Percentiles rank a stretch among this genome's conserved stretches.
Evolutionary conservation across 1,140 invertebrate genomes (phyloP).

Genomic region (Dendrolimus punctatus): DNA sequence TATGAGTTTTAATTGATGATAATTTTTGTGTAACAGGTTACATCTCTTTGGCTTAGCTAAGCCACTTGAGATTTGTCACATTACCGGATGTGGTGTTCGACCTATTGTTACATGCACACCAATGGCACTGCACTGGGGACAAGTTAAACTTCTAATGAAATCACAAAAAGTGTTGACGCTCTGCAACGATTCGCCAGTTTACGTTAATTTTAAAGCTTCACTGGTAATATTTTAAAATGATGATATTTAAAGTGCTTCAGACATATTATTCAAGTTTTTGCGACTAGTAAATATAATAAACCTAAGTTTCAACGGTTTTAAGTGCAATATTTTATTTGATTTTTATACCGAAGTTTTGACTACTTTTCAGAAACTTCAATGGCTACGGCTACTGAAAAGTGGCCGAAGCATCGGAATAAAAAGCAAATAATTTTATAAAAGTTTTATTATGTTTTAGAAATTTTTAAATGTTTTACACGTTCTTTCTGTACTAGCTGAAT

Average conservation of each 20-base stretch:
- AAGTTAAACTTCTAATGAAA: conserved; percentile 44
- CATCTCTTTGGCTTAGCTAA: conserved; percentile 45
- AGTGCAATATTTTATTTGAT: too few relatives aligned
- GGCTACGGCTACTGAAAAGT: too few relatives aligned
- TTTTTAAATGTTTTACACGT: too few relatives aligned
- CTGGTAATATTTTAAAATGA: conserved; percentile 25
- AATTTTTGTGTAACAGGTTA: conserved; percentile 24
- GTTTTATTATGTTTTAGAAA: too few relatives aligned
- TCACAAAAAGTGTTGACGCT: conserved; percentile 41
- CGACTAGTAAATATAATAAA: too few relatives aligned
- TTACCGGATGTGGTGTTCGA: conserved; percentile 42
- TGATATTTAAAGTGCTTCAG: background rate
- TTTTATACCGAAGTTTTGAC: too few relatives aligned
- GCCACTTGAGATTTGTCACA: conserved; percentile 47
- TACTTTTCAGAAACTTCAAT: too few relatives aligned
- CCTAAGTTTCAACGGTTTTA: too few relatives aligned
- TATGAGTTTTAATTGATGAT: conserved; percentile 6
- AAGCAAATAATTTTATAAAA: too few relatives aligned
- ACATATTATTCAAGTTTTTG: too few relatives aligned
- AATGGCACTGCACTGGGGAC: conserved; percentile 47
- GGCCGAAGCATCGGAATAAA: too few relatives aligned
- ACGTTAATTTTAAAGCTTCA: conserved; percentile 39
- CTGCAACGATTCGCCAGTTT: conserved; percentile 55
- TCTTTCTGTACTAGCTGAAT: conserved; percentile 28
- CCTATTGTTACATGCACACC: conserved; percentile 57